phyloP scores from a whole-genome alignment of 2,113 vertebrate species.

The Oceanites oceanicus region DNA sequence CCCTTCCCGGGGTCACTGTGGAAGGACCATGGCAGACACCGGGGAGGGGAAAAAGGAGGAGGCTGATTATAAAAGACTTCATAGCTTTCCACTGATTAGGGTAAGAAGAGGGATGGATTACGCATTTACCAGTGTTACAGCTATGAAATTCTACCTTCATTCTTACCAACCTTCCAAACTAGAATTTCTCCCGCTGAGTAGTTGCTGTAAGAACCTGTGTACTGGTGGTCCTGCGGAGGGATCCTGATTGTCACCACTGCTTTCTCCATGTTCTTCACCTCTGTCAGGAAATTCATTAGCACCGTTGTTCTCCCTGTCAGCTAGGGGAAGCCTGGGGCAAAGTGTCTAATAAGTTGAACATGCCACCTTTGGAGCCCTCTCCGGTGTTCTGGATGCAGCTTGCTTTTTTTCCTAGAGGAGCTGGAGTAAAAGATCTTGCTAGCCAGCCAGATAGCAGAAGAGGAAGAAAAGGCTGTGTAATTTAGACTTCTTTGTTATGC shows the following conservation, averaged over 20 bases:
- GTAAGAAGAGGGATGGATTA: slow-evolving; percentile 68
- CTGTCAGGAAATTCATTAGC: not conserved
- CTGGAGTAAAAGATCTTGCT: not conserved
- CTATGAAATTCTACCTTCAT: not conserved
- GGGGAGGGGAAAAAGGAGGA: slow-evolving; percentile 93
- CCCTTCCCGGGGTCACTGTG: slow-evolving; percentile 28
- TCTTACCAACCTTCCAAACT: not conserved
- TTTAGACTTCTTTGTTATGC: not conserved
- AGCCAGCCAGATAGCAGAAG: not conserved
- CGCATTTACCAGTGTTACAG: not conserved
- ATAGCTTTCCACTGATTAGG: slow-evolving; percentile 94
- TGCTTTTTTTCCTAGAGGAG: not conserved
- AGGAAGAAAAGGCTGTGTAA: not conserved
- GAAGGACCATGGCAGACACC: slow-evolving; percentile 85
- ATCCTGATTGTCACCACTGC: not conserved
- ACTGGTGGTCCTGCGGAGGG: not conserved
- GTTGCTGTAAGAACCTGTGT: not conserved
- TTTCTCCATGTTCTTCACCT: not conserved
- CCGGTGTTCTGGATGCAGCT: not conserved
- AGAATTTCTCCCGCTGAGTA: not conserved
- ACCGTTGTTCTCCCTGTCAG: accelerated
- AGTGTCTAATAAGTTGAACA: not conserved
- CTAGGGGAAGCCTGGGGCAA: not conserved
- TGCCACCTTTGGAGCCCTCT: not conserved
- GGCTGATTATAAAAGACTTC: slow-evolving; percentile 91